Evolutionary conservation across 1,140 invertebrate species (phyloP).

Genomic region (Zaprionus nigranus): DNA sequence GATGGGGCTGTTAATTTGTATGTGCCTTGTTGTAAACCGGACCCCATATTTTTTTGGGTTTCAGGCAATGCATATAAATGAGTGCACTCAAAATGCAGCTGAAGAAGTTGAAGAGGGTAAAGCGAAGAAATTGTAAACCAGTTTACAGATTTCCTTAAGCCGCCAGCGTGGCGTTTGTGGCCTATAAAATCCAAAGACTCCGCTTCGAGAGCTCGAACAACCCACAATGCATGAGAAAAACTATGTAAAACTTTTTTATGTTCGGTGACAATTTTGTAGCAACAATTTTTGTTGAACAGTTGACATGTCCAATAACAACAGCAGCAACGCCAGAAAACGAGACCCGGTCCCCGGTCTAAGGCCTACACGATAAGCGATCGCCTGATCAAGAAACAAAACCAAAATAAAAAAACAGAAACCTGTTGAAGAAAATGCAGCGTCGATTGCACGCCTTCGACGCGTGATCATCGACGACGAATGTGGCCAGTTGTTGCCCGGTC

Average conservation of each 20-base stretch:
- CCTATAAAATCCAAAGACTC: slow-evolving; percentile 27
- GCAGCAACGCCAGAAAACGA: slow-evolving; percentile 59
- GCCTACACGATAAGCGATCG: slow-evolving; percentile 60
- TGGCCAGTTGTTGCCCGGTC: slow-evolving; percentile 33
- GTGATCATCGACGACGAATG: slow-evolving; percentile 55
- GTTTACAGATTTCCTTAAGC: slow-evolving; percentile 35
- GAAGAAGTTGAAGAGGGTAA: slow-evolving; percentile 3
- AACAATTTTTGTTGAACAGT: slow-evolving; percentile 46
- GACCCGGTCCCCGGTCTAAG: slow-evolving; percentile 48
- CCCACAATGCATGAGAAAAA: slow-evolving; percentile 41
- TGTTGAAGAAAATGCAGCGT: slow-evolving; percentile 78
- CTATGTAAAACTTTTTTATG: slow-evolving; percentile 53
- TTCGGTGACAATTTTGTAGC: slow-evolving; percentile 42
- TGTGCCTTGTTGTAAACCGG: slow-evolving; percentile 64
- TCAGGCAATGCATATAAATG: slow-evolving; percentile 48
- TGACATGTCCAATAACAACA: slow-evolving; percentile 49
- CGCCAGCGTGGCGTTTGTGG: slow-evolving; percentile 19
- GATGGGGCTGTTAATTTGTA: slow-evolving; percentile 52
- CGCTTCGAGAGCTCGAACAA: slow-evolving; percentile 2
- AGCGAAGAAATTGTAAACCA: slow-evolving; percentile 27
- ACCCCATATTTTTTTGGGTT: slow-evolving; percentile 36
- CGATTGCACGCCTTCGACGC: slow-evolving; percentile 66
- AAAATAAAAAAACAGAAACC: slow-evolving; percentile 40
- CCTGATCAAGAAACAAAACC: slow-evolving; percentile 32
- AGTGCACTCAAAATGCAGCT: slow-evolving; percentile 16